Conservation (phyloP, 23 tunicate genomes). For the Aplidium turbinatum region DNA sequence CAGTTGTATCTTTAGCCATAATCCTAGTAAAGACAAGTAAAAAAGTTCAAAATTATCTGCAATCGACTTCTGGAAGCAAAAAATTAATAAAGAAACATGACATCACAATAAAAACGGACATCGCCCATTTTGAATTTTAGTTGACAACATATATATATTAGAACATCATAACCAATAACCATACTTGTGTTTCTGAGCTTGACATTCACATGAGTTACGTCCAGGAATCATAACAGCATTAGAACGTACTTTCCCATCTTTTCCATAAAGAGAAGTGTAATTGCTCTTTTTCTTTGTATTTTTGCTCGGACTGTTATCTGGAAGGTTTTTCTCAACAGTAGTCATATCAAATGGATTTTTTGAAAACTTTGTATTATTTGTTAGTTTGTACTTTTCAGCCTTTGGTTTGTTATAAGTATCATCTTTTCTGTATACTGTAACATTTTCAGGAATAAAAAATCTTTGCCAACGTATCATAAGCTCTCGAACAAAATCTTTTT, state of each 20-base stretch:
- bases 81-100: too few relatives aligned
- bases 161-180: not conserved
- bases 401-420: not conserved
- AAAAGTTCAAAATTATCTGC: too few relatives aligned
- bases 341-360: conserved; percentile 48
- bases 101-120: too few relatives aligned
- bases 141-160: too few relatives aligned
- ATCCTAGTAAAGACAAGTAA: too few relatives aligned
- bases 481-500: conserved; percentile 33
- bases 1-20: too few relatives aligned
- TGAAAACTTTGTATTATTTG: not conserved
- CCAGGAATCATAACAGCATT: conserved; percentile 87
- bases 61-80: too few relatives aligned
- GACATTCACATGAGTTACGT: conserved; percentile 87
- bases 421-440: conserved; percentile 64
- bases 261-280: conserved; percentile 84
- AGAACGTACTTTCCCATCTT: conserved; percentile 74
- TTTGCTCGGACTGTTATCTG: conserved; percentile 25
- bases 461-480: conserved; percentile 36
- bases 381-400: not conserved
- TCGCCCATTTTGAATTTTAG: too few relatives aligned
- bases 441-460: conserved; percentile 52
- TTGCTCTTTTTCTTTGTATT: conserved; percentile 62
- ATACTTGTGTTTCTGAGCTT: conserved; percentile 96
- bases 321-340: conserved; percentile 3